A percentile compares a stretch with the other conserved stretches of the same genome.
Evolutionary conservation across 1,140 invertebrate species (phyloP).

Genomic region (Anastrepha ludens): DNA sequence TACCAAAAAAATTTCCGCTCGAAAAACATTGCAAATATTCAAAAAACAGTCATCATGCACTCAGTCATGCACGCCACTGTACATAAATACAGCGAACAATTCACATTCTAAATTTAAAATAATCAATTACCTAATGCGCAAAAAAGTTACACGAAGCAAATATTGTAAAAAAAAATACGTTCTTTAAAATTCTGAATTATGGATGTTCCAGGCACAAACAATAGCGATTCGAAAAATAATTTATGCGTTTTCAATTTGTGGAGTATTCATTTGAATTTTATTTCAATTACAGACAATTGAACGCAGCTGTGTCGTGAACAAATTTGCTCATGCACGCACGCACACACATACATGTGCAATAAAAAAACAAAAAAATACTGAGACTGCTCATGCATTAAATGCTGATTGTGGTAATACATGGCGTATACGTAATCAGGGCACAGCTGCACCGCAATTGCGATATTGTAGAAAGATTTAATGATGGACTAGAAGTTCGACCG

Average conservation of each 20-base stretch:
- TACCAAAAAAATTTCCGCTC: no score
- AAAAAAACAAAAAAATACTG: not conserved
- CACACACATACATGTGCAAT: no score
- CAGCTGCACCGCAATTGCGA: not conserved
- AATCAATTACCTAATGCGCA: no score
- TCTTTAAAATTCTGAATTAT: not conserved
- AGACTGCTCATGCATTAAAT: constrained; percentile 35
- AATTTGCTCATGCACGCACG: not conserved
- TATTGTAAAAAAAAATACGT: no score
- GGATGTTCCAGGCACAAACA: no score
- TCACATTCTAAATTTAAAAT: no score
- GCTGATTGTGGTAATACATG: constrained; percentile 45
- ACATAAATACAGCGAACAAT: no score
- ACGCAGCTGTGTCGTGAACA: constrained; percentile 12
- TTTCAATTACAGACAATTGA: constrained; percentile 41
- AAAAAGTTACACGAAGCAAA: no score
- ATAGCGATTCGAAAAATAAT: not conserved
- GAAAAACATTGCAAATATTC: no score
- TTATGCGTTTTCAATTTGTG: constrained; percentile 25
- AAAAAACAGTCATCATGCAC: no score
- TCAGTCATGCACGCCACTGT: no score
- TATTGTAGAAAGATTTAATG: not conserved
- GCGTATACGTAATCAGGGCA: constrained; percentile 28
- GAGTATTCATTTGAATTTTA: constrained; percentile 18
- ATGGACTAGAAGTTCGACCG: constrained; percentile 24